A percentile compares a stretch with the other conserved stretches of the same genome.
Conservation (phyloP, 2,113 vertebrate species). For the Bujurquina vittata region DNA sequence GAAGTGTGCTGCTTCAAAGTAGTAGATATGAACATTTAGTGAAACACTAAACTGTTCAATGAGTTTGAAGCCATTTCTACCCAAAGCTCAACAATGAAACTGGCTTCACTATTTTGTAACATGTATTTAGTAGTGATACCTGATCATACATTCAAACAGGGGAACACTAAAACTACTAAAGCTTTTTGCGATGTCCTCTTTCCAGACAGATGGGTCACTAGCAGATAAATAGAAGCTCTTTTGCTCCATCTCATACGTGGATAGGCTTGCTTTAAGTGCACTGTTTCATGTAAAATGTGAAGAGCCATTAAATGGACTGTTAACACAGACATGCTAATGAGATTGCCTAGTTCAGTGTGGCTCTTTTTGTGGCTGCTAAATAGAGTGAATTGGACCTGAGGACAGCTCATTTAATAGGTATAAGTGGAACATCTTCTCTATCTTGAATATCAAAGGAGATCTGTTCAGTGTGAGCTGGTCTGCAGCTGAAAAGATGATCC, state of each 20-base stretch:
- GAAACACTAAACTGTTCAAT: background rate
- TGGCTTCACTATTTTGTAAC: background rate
- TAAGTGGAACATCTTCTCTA: constrained; percentile 28
- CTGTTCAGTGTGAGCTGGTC: background rate
- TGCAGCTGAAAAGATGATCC: background rate
- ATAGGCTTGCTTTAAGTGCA: constrained; percentile 23
- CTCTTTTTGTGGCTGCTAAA: constrained; percentile 30
- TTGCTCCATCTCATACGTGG: constrained; percentile 30
- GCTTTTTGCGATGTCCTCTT: constrained; percentile 15
- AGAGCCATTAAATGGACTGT: constrained; percentile 11
- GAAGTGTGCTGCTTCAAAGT: background rate
- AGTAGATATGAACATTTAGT: background rate
- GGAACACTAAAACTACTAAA: background rate
- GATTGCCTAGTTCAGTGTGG: constrained; percentile 30
- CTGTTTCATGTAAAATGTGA: constrained; percentile 14
- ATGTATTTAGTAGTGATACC: background rate
- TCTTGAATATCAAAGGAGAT: constrained; percentile 33
- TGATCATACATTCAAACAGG: background rate
- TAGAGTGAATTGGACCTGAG: background rate
- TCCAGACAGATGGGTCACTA: constrained; percentile 2
- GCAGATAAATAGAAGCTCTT: constrained; percentile 8
- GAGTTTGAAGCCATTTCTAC: background rate
- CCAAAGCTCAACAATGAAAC: background rate
- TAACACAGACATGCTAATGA: constrained; percentile 35
- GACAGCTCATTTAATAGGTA: constrained; percentile 39